Base-by-base conservation (phyloP, 30 jellyfish, hydroid and myxozoan species). In the Clytia hemisphaerica region DNA sequence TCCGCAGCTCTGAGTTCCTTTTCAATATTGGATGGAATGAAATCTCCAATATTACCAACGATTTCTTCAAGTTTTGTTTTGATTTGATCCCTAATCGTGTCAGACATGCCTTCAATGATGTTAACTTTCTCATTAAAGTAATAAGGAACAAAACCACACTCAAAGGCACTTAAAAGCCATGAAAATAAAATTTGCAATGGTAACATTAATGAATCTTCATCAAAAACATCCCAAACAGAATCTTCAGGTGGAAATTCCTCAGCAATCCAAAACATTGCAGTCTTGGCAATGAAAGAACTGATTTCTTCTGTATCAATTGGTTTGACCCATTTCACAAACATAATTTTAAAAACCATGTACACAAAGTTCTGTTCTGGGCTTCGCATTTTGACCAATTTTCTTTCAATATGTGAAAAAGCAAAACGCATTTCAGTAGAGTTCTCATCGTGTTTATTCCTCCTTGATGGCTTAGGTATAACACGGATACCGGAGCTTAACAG, bases 341-440 rank as follows among this genome's bases (percentile, higher is more conserved):
- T 65, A 0, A 63, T 10, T 42, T 65, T 65, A n/a, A 65, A 65
- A 40, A 65, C 19, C 22, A 65, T 14, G 25, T 65, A 65, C 10
- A 65, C 25, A 6, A 65, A 40, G 6, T 37, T 65, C 33, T 65
- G 78, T 0, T 65, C 68, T 2, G 67, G 16, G 15, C 68, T 15
- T 36, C 69, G 33, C 65, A 40, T 33, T 21, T 19, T 6, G 33
- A 65, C 40, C 40, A 65, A 30, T 45, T 65, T 28, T 45, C 78
- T 36, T 65, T 65, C 78, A 18, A 65, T 25, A 65, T 65, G 22
- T 22, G 78, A 35, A 28, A 65, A 65, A 6, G 78, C 37, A 65
- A 37, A 65, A 19, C 78, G 16, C 37, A 45, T 7, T 25, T 37
- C 70, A 9, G 34, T 24, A n/a, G 72, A 9, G 10, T 65, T 37